A percentile compares a stretch with the other conserved stretches of the same genome.
phyloP scores from a whole-genome alignment of 1,140 invertebrate genomes.

The Ectropis grisescens region DNA sequence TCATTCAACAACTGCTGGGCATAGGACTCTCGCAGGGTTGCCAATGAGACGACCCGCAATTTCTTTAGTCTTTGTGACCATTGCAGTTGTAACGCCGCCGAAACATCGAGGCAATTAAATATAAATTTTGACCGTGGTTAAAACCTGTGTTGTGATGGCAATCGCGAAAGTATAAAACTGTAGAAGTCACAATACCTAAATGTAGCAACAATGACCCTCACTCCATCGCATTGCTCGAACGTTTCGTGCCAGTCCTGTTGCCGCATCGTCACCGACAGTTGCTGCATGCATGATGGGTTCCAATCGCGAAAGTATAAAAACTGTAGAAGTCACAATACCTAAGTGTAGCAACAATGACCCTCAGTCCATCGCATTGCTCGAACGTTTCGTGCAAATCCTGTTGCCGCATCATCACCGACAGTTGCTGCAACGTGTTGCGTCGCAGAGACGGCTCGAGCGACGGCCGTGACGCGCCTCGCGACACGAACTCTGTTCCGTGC shows the following conservation, averaged over 20 bases:
- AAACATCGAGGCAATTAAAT: too few relatives aligned
- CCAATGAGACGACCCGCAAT: too few relatives aligned
- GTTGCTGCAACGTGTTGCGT: constrained; percentile 43
- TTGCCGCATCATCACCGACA: constrained; percentile 41
- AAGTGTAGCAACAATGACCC: constrained; percentile 33
- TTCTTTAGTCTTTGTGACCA: too few relatives aligned
- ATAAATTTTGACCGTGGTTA: too few relatives aligned
- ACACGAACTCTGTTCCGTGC: constrained; percentile 31
- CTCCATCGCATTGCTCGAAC: constrained; percentile 35
- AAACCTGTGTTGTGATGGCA: constrained; percentile 3
- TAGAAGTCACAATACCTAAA: constrained; percentile 32
- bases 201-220: constrained; percentile 35
- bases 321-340: constrained; percentile 31
- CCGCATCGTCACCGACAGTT: constrained; percentile 41
- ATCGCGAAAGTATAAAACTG: too few relatives aligned
- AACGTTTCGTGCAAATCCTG: constrained; percentile 38
- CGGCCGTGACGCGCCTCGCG: constrained; percentile 13
- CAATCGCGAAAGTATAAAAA: too few relatives aligned
- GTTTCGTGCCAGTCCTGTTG: constrained; percentile 35
- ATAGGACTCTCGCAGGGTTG: too few relatives aligned
- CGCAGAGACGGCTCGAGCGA: constrained; percentile 39
- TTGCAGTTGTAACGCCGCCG: too few relatives aligned
- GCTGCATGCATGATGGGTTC: too few relatives aligned
- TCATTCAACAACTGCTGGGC: too few relatives aligned
- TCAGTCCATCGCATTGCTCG: constrained; percentile 33